Base-by-base conservation (phyloP, 35 echinoderm and acorn worm species). In the Chiridota heheva region DNA sequence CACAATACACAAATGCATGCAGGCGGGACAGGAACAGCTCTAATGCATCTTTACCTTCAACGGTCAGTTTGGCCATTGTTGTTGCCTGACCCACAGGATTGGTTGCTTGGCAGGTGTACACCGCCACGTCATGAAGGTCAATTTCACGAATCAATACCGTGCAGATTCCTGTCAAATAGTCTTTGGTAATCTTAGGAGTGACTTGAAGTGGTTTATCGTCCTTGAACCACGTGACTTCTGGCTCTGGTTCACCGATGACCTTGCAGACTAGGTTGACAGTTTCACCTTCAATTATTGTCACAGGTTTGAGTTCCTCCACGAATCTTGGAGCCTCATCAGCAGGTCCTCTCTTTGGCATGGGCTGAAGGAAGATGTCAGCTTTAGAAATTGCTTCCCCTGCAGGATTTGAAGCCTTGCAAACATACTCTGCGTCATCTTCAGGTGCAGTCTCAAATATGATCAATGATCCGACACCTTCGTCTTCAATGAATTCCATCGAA, bases 341-440 rank as follows among this genome's bases (percentile, higher is more conserved):
- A 15, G 82, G 73, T 24, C 82, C 82, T 6, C 73, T 60, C 48
- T 90, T 96, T 26, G 72, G 72, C n/a, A 66, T 70, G 10, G 95
- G 85, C 44, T 91, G 84, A 25, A 92, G 73, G 75, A 98, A 86
- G 49, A 98, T 74, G 41, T 98, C 89, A 2, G 89, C 89, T 69
- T 84, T 91, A 2, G 95, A 88, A 20, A 92, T 76, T 63, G 95
- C 89, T 45, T 91, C 85, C 22, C 95, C 95, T 15, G 76, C 84
- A 55, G 83, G 87, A 43, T 98, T 98, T 35, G 85, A 78, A 24
- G 95, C 95, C 46, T 92, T 91, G 64, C 95, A 98, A n/a, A 86
- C 85, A 33, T 98, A 98, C 42, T 92, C 89, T 46, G 95, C 95
- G 81, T 98, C 95, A 65, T 98, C 95, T 39, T 91, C 81, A 57